Evolutionary conservation across 2,113 vertebrate species (phyloP), one percentile per base, ranked within the genome.

Genomic region (Pycnonotus jocosus): DNA sequence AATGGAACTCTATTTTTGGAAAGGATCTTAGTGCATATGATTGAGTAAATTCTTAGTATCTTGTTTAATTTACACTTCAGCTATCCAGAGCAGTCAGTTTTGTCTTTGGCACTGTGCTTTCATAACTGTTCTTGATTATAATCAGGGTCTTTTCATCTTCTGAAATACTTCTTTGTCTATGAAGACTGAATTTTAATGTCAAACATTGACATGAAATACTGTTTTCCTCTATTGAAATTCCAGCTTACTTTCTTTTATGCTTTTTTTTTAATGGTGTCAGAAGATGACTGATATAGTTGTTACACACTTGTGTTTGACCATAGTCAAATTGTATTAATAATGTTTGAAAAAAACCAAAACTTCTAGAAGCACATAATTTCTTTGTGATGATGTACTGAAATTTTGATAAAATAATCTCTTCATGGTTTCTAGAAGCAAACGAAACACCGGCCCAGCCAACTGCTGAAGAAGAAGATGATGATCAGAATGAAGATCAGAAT

Each of bases 401-500:
- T 68, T 35, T 45, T 76, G 31, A 38, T 85, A 33, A 68, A 89
- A 44, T 56, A 68, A 37, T 85, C 6, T 28, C 37, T 89, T 68
- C 37, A 5, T 69, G 38, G 27, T 86, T 94, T 92, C 31, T 78
- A 99, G 98, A 98, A 96, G 95, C 97, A 5, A 97, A 95, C 15
- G 98, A 98, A 95, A 72, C 94, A 21, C 82, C 94, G 6, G n/a
- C 96, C 35, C 98, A 97, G 4, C 97, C 98, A 20, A 58, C 96
- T 57, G 45, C 96, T 85, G 66, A 94, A 30, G 98, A 98, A 90
- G 98, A 98, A 28, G 99, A 99, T 51, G 99, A 99, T 42, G 99
- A 98, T 72, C 98, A 98, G 86, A 98, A 96, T 21, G 99, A 99
- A 53, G 99, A 99, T 61, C 98, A 99, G 1, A 97, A 98, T 82